Conservation (phyloP, 2,797 vertebrate species). For the Leucoraja ocellata region DNA sequence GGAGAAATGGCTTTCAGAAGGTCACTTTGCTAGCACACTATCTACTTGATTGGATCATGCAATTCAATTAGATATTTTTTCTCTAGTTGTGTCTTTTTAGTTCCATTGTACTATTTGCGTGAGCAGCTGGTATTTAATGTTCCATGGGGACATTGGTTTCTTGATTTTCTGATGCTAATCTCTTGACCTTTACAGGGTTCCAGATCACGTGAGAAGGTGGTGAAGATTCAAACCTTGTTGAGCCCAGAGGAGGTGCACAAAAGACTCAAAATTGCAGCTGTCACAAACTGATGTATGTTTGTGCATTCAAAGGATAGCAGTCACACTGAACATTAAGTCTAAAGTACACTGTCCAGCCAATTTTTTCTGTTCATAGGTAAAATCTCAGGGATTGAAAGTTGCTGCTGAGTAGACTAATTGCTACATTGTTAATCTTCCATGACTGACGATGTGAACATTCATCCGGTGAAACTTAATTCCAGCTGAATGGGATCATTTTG, state of each 20-base stretch:
- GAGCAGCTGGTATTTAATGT: neutral
- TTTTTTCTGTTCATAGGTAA: neutral
- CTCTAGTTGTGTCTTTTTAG: neutral
- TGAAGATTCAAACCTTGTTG: constrained; percentile 66
- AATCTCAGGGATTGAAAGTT: neutral
- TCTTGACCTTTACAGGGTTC: constrained; percentile 61
- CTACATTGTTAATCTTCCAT: neutral
- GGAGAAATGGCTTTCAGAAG: too few relatives aligned
- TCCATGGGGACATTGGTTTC: neutral
- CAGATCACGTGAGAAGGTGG: constrained; percentile 81
- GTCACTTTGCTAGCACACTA: neutral
- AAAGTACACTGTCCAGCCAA: neutral
- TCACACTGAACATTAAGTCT: neutral
- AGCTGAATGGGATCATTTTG: neutral
- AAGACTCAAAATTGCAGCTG: constrained; percentile 67
- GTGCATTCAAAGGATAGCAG: neutral
- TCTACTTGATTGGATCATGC: neutral
- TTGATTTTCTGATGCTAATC: neutral
- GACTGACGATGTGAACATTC: neutral
- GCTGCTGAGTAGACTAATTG: neutral
- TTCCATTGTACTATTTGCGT: neutral
- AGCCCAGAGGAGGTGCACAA: constrained; percentile 72
- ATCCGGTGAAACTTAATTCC: neutral
- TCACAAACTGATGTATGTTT: constrained; percentile 48
- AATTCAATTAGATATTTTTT: neutral